Base-by-base conservation (phyloP, 2,888 invertebrate genomes). In the Cataglyphis rosenhaueri region DNA sequence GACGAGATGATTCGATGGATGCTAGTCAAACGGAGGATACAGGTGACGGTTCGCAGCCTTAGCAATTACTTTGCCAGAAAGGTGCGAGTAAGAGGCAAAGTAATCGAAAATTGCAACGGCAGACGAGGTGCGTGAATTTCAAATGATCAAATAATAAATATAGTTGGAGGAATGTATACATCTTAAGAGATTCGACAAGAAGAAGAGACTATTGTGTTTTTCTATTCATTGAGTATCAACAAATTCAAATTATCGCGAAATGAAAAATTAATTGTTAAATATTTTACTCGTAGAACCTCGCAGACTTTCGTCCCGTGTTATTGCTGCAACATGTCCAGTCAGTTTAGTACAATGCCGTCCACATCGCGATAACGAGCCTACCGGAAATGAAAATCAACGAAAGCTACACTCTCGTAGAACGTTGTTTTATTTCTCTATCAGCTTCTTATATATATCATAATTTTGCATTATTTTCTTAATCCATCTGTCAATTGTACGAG, bases 281-380 rank as follows among this genome's bases (percentile, higher is more conserved):
- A 61, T 73, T 41, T 59, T n/a, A 41, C 18, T 29, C 57, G 78
- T 73, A 93, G 93, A 87, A 89, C 90, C 74, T 88, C 88, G 78
- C 91, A 90, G 83, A 84, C 91, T 83, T 89, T 91, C 86, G 88
- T 90, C 86, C 89, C 92, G 75, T 92, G 90, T 85, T 93, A 92
- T 85, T 92, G 91, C 90, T 92, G 93, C 87, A 92, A 91, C 86
- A 92, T 92, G 92, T 92, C 92, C 91, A 92, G 89, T 91, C 92
- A 91, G 87, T 91, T 91, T 89, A 92, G 92, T 90, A 91, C 92
- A 92, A 92, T 92, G 92, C 94, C 94, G 94, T 94, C 94, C 94
- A 93, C 91, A 87, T 92, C 92, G 85, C 89, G 90, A 91, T 93
- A 87, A 90, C 57, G 75, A 82, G 79, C 73, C 87, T 86, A 88